Evolutionary conservation across 2,888 invertebrate species (phyloP).

Genomic region (Aleiodes alternator): DNA sequence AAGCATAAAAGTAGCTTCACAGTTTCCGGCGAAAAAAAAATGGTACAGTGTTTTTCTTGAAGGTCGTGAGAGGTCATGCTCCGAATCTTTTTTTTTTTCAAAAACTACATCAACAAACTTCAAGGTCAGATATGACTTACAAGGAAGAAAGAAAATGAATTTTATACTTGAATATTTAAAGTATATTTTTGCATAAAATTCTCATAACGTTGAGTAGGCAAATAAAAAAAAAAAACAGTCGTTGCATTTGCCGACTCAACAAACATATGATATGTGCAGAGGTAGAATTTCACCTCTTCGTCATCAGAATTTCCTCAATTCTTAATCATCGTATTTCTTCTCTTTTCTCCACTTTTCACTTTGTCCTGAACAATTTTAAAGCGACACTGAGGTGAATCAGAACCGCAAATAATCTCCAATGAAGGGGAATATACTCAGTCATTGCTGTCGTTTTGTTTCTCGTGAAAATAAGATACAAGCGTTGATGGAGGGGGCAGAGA

Average conservation of each 20-base stretch:
- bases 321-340: too few species aligned
- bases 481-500: constrained; percentile 23
- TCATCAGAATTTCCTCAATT: constrained; percentile 40
- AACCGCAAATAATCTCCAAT: constrained; percentile 66
- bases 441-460: constrained; percentile 30
- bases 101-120: constrained; percentile 8
- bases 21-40: neutral
- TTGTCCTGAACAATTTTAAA: constrained; percentile 4
- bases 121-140: constrained; percentile 10
- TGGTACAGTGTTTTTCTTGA: neutral
- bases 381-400: constrained; percentile 61
- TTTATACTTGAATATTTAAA: neutral
- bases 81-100: neutral
- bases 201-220: neutral
- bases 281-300: constrained; percentile 16
- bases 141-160: constrained; percentile 2
- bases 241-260: constrained; percentile 1
- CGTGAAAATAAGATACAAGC: constrained; percentile 1
- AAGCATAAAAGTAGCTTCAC: too few species aligned
- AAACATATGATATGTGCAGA: constrained; percentile 2
- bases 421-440: constrained; percentile 37
- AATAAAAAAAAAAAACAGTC: neutral
- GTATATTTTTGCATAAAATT: constrained; percentile 17
- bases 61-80: constrained; percentile 50
- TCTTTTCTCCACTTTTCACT: constrained; percentile 39